Evolutionary conservation across 2,113 vertebrate genomes (phyloP).

Genomic region (Eptesicus fuscus): DNA sequence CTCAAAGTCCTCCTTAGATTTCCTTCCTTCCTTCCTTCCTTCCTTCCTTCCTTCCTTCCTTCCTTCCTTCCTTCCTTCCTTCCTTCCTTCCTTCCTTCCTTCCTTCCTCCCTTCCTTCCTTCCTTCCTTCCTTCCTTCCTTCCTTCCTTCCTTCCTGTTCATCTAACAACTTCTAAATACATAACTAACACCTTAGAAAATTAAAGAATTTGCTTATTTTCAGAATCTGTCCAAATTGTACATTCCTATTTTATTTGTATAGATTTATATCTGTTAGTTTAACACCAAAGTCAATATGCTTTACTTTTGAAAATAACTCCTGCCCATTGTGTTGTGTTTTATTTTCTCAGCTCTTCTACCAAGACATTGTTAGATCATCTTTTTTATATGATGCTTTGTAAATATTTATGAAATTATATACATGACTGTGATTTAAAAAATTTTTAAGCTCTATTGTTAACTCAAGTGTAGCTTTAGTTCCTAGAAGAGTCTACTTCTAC

Average conservation of each 20-base stretch:
- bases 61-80: background rate
- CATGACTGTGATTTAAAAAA: background rate
- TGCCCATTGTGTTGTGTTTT: background rate
- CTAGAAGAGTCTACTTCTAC: background rate
- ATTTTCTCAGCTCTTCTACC: background rate
- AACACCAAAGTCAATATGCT: background rate
- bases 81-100: background rate
- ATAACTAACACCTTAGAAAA: background rate
- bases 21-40: background rate
- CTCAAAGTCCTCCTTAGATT: background rate
- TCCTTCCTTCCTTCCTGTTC: background rate
- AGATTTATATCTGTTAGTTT: background rate
- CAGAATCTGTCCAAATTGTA: background rate
- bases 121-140: background rate
- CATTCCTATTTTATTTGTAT: background rate
- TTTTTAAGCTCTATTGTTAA: background rate
- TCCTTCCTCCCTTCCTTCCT: background rate
- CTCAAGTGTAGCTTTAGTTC: background rate
- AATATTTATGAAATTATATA: background rate
- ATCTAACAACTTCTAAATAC: background rate
- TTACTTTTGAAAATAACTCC: background rate
- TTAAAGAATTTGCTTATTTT: background rate
- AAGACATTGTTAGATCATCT: background rate
- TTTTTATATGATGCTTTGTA: background rate
- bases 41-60: background rate